phyloP scores from a whole-genome alignment of 2,113 vertebrate species.

The Butastur rufipennis region DNA sequence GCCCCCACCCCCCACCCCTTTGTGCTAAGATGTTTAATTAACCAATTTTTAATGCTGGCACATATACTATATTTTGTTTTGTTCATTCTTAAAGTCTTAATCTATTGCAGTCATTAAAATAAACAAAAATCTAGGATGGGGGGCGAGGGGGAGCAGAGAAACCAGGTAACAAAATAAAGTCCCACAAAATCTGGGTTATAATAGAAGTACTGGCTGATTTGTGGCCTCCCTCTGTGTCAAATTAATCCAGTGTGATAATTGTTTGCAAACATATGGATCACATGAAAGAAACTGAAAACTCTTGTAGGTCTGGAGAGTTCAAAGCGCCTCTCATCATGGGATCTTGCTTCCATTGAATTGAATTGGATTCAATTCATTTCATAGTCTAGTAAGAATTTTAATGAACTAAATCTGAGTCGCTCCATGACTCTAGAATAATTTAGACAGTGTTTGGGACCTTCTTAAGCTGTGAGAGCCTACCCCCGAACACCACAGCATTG shows the following conservation, averaged over 20 bases:
- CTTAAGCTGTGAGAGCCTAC: not conserved
- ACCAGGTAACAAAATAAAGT: not conserved
- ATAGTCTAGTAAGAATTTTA: not conserved
- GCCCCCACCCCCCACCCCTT: not conserved
- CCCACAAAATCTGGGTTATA: not conserved
- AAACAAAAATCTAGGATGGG: not conserved
- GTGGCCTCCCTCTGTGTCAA: not conserved
- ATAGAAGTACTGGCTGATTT: not conserved
- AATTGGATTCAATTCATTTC: not conserved
- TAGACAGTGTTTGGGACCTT: not conserved
- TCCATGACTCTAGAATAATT: not conserved
- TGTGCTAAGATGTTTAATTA: not conserved
- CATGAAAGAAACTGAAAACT: not conserved
- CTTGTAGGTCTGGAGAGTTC: not conserved
- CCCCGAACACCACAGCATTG: not conserved
- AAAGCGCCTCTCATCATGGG: not conserved
- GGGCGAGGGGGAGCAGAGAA: not conserved
- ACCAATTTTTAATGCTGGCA: not conserved
- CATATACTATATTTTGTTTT: not conserved
- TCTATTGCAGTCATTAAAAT: not conserved
- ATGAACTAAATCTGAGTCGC: not conserved
- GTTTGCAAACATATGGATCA: not conserved
- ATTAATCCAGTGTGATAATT: not conserved
- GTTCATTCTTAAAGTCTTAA: not conserved
- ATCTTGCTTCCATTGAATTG: not conserved